Evolutionary conservation across 2,113 vertebrate genomes (phyloP).

Genomic region (Solea senegalensis): DNA sequence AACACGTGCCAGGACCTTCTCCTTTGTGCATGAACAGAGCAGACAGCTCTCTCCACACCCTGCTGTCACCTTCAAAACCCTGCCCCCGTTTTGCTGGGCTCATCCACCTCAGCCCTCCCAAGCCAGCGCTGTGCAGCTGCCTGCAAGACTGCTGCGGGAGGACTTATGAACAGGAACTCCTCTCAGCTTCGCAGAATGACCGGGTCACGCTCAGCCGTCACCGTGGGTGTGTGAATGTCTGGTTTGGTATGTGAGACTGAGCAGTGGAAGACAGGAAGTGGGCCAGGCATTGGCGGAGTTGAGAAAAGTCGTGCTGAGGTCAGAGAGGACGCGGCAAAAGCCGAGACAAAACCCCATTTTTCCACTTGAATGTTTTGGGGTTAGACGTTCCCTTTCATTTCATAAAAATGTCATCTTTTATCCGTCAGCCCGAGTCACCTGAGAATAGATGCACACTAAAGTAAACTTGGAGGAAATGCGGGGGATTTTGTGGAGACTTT

Average conservation of each 20-base stretch:
- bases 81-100: constrained; percentile 34
- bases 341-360: constrained; percentile 38
- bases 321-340: constrained; percentile 29
- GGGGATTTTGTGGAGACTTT: background rate
- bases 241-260: constrained; percentile 59
- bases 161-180: constrained; percentile 64
- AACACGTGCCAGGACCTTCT: constrained; percentile 31
- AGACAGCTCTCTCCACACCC: constrained; percentile 17
- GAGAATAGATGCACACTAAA: background rate
- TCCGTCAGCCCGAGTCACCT: background rate
- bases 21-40: constrained; percentile 27
- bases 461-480: background rate
- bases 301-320: constrained; percentile 41
- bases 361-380: background rate
- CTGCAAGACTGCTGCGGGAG: constrained; percentile 56
- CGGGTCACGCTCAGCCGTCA: constrained; percentile 65
- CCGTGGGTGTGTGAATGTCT: constrained; percentile 73
- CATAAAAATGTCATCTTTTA: constrained; percentile 4
- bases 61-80: constrained; percentile 37
- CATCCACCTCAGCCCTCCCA: constrained; percentile 21
- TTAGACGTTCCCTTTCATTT: constrained; percentile 22
- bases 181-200: constrained; percentile 62
- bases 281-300: constrained; percentile 30
- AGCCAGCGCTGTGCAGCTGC: constrained; percentile 18
- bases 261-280: constrained; percentile 67